phyloP scores from a whole-genome alignment of 2,113 vertebrate genomes.

The Rostratula benghalensis region DNA sequence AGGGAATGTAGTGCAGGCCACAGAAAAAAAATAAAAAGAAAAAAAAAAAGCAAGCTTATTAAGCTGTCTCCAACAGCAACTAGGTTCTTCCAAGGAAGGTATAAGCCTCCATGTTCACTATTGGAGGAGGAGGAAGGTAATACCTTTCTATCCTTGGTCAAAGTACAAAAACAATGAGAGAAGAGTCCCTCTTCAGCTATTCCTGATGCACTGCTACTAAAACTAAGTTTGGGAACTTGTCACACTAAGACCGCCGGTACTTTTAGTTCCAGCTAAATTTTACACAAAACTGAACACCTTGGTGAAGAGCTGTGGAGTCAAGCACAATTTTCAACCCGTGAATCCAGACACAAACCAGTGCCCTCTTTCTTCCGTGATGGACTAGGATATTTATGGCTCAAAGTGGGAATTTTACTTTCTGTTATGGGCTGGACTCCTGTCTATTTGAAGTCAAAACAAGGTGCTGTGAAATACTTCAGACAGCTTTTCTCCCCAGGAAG shows the following conservation, averaged over 20 bases:
- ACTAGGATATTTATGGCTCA: background rate
- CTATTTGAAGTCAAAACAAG: background rate
- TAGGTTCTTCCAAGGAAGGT: background rate
- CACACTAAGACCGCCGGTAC: background rate
- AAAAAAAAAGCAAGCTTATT: background rate
- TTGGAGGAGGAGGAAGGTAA: background rate
- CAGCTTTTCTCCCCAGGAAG: background rate
- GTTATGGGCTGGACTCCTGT: background rate
- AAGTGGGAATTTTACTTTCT: background rate
- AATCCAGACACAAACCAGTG: background rate
- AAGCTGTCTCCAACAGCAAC: background rate
- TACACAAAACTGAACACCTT: background rate
- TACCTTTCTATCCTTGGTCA: background rate
- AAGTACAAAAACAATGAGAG: background rate
- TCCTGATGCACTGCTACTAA: background rate
- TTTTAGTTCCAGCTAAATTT: background rate
- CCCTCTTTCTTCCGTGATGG: background rate
- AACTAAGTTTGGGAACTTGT: background rate
- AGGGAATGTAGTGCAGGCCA: background rate
- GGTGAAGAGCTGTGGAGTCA: background rate
- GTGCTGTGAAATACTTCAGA: background rate
- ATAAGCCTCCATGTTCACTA: background rate
- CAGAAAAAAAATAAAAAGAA: constrained; percentile 52
- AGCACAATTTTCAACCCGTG: background rate
- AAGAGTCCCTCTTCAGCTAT: background rate